Evolutionary conservation across 2,113 vertebrate genomes (phyloP).

Genomic region (Vombatus ursinus): DNA sequence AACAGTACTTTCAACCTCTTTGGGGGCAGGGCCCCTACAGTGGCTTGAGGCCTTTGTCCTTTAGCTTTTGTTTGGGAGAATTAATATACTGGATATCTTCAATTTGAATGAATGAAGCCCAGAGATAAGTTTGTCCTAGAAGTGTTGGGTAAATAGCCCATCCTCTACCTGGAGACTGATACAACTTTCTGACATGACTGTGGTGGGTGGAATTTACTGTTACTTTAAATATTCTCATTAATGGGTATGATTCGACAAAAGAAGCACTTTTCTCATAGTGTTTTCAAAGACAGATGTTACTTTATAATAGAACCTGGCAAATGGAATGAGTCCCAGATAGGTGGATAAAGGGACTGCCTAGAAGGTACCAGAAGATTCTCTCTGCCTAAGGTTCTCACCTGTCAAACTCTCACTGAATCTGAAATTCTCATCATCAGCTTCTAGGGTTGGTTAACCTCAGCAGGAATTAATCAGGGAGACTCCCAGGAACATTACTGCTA

Average conservation of each 20-base stretch:
- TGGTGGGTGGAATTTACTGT: background rate
- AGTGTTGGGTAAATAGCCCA: accelerated
- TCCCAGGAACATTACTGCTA: background rate
- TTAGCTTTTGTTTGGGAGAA: background rate
- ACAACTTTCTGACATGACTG: background rate
- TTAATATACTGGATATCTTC: background rate
- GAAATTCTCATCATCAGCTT: background rate
- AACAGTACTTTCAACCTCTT: background rate
- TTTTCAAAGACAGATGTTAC: background rate
- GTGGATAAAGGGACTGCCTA: background rate
- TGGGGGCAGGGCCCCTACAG: background rate
- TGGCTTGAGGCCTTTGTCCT: background rate
- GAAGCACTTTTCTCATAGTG: background rate
- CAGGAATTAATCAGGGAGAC: background rate
- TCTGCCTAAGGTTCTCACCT: background rate
- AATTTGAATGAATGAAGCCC: accelerated
- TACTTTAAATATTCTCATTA: background rate
- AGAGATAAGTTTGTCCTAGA: background rate
- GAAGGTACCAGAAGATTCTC: background rate
- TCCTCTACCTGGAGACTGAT: background rate
- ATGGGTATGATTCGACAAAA: background rate
- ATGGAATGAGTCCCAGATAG: background rate
- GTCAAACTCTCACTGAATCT: background rate
- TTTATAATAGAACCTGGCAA: background rate
- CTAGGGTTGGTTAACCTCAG: background rate